Evolutionary conservation across 2,797 vertebrate species (phyloP).

Genomic region (Yasuhikotakia modesta): DNA sequence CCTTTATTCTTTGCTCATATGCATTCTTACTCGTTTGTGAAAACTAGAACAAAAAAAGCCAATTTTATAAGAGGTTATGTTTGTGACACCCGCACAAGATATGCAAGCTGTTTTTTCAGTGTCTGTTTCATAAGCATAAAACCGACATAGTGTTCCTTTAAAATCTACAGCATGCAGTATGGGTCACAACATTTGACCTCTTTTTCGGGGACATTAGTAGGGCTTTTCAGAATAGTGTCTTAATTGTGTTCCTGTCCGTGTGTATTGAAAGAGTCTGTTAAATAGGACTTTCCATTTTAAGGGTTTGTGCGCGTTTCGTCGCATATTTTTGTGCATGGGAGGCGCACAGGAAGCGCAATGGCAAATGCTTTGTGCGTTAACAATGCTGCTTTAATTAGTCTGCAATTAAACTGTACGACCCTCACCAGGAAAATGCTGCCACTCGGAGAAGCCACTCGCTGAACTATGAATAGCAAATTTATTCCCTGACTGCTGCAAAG

Average conservation of each 20-base stretch:
- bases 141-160: constrained; percentile 11
- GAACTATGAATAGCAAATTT: constrained; percentile 19
- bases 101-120: constrained; percentile 69
- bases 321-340: constrained; percentile 74
- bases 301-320: constrained; percentile 34
- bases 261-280: constrained; percentile 8
- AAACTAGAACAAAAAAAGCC: constrained; percentile 56
- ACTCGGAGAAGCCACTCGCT: constrained; percentile 72
- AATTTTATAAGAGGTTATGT: constrained; percentile 76
- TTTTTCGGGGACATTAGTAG: constrained; percentile 51
- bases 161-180: constrained; percentile 42
- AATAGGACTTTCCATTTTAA: background rate
- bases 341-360: constrained; percentile 59
- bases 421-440: constrained; percentile 67
- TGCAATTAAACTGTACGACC: constrained; percentile 62
- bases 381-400: constrained; percentile 75
- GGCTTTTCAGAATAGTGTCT: constrained; percentile 47
- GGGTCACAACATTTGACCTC: constrained; percentile 21
- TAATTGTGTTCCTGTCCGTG: constrained; percentile 10
- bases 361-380: constrained; percentile 73
- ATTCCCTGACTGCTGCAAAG: background rate
- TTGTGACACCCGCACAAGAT: constrained; percentile 79
- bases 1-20: constrained; percentile 72
- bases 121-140: constrained; percentile 62
- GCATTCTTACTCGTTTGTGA: constrained; percentile 71